Evolutionary conservation across 2,797 vertebrate species (phyloP).

Genomic region (Anguilla marmorata): DNA sequence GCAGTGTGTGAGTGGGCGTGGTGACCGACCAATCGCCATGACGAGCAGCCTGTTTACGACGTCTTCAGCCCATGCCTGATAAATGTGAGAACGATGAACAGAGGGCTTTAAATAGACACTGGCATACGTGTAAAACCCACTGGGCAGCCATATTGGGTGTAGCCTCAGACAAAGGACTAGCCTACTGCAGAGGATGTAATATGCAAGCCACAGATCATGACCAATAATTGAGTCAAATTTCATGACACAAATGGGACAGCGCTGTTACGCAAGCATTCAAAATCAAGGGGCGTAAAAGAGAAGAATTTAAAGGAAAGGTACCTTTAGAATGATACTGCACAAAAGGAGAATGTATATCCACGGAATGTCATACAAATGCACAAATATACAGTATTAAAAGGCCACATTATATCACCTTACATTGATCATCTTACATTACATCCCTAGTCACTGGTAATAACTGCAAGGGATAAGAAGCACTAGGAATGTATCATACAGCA

Average conservation of each 20-base stretch:
- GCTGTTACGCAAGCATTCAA: not conserved
- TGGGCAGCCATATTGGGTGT: not conserved
- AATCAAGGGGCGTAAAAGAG: not conserved
- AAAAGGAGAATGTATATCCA: not conserved
- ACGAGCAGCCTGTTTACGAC: not conserved
- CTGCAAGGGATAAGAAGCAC: not conserved
- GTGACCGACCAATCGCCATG: not conserved
- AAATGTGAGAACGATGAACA: not conserved
- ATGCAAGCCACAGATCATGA: not conserved
- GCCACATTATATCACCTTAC: not conserved
- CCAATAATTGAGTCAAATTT: not conserved
- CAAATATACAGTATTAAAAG: not conserved
- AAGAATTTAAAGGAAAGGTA: not conserved
- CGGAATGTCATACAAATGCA: not conserved
- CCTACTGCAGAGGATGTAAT: not conserved
- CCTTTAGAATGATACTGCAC: not conserved
- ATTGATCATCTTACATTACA: not conserved
- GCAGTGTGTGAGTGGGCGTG: not conserved
- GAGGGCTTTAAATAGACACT: not conserved
- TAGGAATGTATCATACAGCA: not conserved
- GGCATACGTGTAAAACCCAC: not conserved
- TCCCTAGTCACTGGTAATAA: not conserved
- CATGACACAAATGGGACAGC: not conserved
- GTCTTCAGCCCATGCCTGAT: not conserved
- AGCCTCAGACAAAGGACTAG: not conserved